Evolutionary conservation across 2,888 invertebrate genomes (phyloP), one percentile per base, ranked within the genome.

Genomic region (Bursaphelenchus okinawaensis): DNA sequence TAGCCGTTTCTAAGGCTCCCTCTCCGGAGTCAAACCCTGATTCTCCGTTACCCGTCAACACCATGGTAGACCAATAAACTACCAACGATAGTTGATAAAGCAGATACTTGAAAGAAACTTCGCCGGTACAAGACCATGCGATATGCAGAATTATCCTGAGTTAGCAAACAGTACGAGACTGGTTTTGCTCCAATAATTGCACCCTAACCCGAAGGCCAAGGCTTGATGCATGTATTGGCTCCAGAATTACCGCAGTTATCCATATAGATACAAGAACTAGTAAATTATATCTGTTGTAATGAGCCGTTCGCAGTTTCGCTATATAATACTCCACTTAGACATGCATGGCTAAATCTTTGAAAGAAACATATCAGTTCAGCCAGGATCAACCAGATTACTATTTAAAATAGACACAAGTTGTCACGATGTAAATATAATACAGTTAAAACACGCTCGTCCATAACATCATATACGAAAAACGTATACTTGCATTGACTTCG

Each of bases 21-120:
- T 88, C 88, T 88, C 87, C 87, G 87, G 87, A 88, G 88, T 87
- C 87, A 87, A 88, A 88, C 88, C 88, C 88, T 88, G 86, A 88
- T 88, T 88, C 88, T 87, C 88, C 88, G 88, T 88, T 87, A 88
- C 88, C 87, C 87, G 87, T 88, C 73, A 78, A 65, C 85, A 87
- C 87, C 87, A 88, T 87, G 87, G 87, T 87, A 87, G 87, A 85
- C 87, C 84, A 84, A 85, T 86, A 87, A 85, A 85, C 86, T 87
- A 87, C 87, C 87, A 87, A 88, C 87, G 86, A 87, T 84, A 87
- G 87, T 87, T 87, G 87, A 88, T 87, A 87, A 85, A 87, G 87
- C 87, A 88, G 87, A 87, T 85, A 87, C 86, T 87, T 87, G 86
- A 87, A 87, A 85, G 87, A 86, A 85, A 83, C 85, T 86, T 86